Base-by-base conservation (phyloP, 2,113 vertebrate genomes). In the Nicator chloris region DNA sequence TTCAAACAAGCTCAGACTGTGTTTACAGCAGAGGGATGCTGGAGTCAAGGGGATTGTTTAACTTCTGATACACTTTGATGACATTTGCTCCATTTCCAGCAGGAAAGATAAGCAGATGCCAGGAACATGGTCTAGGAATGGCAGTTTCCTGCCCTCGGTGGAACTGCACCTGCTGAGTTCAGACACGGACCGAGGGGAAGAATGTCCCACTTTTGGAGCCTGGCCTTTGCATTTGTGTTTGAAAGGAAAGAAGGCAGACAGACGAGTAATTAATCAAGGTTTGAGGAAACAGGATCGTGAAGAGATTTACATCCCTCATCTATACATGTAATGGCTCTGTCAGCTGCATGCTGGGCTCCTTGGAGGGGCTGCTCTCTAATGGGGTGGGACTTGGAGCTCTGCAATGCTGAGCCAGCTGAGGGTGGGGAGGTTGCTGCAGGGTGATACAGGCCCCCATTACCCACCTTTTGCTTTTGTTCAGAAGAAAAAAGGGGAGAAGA, bases 151-250 rank as follows among this genome's bases (percentile, higher is more conserved):
- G 80, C 73, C 86, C 85, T 89, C 68, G 35, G 73, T 75, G 47
- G 73, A 59, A 28, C 15, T 70, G 71, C 90, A 94, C 97, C 95
- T 96, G 95, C 95, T 96, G 96, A 87, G 95, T 93, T 95, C 88
- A 93, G 82, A 96, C 92, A 69, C 1, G 4, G 45, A 19, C n/a
- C 1, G 4, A 56, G 77, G 68, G 53, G 19, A 7, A 28, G 85
- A 63, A 47, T 14, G 19, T 56, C 69, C 72, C 28, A 4, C 60
- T 92, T 95, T 26, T 10, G 6, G 26, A 64, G 53, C 23, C 56
- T 42, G 37, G 61, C 35, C 68, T 73, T 59, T 78, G 37, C 88
- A 42, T 70, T 88, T 94, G 45, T 60, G 31, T 78, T 51, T 56
- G 64, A 81, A 93, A 95, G 94, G 92, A 95, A 96, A 85, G 72